Evolutionary conservation across 2,888 invertebrate genomes (phyloP), one percentile per base, ranked within the genome.

Genomic region (Agonopterix alstromeriana): DNA sequence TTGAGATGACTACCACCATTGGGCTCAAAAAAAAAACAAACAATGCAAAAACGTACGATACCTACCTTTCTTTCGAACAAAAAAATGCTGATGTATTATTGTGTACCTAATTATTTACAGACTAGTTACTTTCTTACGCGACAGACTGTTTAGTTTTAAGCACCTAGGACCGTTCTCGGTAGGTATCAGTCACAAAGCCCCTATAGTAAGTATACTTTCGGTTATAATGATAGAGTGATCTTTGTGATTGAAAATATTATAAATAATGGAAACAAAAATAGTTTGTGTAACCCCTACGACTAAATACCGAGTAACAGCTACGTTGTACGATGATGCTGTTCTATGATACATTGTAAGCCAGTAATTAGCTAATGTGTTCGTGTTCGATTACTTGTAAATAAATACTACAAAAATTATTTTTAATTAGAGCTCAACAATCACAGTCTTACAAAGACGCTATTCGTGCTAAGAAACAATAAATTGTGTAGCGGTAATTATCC

Each of bases 101-200:
- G 27, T 38, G 38, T 38, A 38, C 38, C 38, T 38, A 9, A 17
- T 43, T 43, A 43, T 17, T 36, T 27, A 27, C 27, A 27, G 27
- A 27, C 5, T 27, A 27, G 27, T 27, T 27, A 27, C 42, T 10
- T 17, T 41, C 42, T 36, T 42, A 38, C 12, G 27, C 11, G 43
- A 42, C 44, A 38, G 50, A 50, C 45, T 50, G 50, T 50, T 49
- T 49, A 50, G 50, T 45, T 47, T 50, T 50, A 50, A 50, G 50
- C 47, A 50, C 36, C 17, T 14, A 46, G 14, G 11, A 36, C 46
- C 17, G 49, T 47, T 43, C 10, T 27, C 17, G 47, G 47, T 50
- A 47, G 42, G 41, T 42, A 35, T 42, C 46, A 46, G 12, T 45
- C 12, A 35, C 27, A 10, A 35, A 27, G 5, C n/a, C 4, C n/a